Percentiles rank a stretch among this genome's conserved stretches.
These are phyloP conservation scores for Coptodon rendalli DNA, from an alignment of 2,113 vertebrate species.

Conservation along the genomic window DNA sequence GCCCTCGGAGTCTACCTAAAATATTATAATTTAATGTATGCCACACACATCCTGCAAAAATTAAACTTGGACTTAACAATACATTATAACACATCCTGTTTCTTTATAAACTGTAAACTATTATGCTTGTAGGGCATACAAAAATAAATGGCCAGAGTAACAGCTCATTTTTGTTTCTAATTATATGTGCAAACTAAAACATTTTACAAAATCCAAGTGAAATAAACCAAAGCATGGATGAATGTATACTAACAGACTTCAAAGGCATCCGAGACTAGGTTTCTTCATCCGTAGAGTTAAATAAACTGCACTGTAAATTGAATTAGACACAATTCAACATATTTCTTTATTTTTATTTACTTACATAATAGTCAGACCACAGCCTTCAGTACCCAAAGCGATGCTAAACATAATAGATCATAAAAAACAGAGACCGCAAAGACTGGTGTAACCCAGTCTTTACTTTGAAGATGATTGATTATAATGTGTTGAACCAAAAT, in stretches of 20 bases:
- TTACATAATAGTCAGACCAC: conserved; percentile 5
- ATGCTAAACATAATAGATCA: not conserved
- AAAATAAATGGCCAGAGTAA: not conserved
- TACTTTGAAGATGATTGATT: not conserved
- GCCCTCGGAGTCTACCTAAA: not conserved
- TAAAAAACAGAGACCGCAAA: conserved; percentile 1
- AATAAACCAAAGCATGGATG: not conserved
- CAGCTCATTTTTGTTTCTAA: not conserved
- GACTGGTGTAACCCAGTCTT: not conserved
- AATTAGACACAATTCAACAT: not conserved
- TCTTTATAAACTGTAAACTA: not conserved
- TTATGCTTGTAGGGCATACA: not conserved
- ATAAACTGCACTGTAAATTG: not conserved
- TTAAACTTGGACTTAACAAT: not conserved
- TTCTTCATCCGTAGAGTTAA: not conserved
- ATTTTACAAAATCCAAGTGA: not conserved
- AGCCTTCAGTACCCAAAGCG: not conserved
- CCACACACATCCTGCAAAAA: not conserved
- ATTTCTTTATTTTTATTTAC: conserved; percentile 32
- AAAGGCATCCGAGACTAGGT: not conserved
- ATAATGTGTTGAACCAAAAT: not conserved
- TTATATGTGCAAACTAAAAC: not conserved
- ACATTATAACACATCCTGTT: not conserved
- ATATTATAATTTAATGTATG: not conserved
- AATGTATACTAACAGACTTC: not conserved